phyloP scores from a whole-genome alignment of 2,888 invertebrate genomes.

The Scaptomyza cyrtandrae region DNA sequence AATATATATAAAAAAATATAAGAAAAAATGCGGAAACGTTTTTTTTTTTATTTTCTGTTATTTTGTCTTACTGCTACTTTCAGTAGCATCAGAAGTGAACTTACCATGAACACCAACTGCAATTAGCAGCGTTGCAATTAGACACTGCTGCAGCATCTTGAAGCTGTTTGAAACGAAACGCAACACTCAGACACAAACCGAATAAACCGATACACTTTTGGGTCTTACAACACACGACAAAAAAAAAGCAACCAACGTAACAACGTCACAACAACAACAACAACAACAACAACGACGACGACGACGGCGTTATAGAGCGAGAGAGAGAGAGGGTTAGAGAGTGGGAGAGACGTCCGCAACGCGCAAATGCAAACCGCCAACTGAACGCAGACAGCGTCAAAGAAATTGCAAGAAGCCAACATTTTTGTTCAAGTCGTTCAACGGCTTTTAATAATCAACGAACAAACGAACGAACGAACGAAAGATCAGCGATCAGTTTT shows the following conservation, averaged over 20 bases:
- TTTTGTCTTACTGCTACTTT: constrained; percentile 1
- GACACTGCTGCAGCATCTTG: constrained; percentile 67
- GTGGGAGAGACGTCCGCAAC: constrained; percentile 69
- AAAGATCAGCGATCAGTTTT: neutral
- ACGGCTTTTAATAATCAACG: constrained; percentile 16
- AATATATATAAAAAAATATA: constrained; percentile 32
- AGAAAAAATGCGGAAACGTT: constrained; percentile 56
- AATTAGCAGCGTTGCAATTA: constrained; percentile 57
- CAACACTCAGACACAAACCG: constrained; percentile 3
- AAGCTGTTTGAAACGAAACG: neutral
- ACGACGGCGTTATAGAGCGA: constrained; percentile 10
- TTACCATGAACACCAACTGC: constrained; percentile 56
- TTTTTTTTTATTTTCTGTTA: constrained; percentile 2
- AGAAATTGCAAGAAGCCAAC: constrained; percentile 81
- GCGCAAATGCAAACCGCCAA: constrained; percentile 81
- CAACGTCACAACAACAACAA: too few relatives aligned
- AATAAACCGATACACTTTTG: constrained; percentile 18
- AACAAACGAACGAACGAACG: constrained; percentile 8
- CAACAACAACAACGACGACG: neutral
- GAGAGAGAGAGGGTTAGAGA: constrained; percentile 36
- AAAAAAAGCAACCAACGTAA: constrained; percentile 1
- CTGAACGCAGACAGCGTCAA: constrained; percentile 66
- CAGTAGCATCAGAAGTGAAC: constrained; percentile 23
- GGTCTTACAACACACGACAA: constrained; percentile 4
- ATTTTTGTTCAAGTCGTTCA: constrained; percentile 30